Evolutionary conservation across 2,888 invertebrate genomes (phyloP), one percentile per base, ranked within the genome.

Genomic region (Ramazzottius varieornatus): DNA sequence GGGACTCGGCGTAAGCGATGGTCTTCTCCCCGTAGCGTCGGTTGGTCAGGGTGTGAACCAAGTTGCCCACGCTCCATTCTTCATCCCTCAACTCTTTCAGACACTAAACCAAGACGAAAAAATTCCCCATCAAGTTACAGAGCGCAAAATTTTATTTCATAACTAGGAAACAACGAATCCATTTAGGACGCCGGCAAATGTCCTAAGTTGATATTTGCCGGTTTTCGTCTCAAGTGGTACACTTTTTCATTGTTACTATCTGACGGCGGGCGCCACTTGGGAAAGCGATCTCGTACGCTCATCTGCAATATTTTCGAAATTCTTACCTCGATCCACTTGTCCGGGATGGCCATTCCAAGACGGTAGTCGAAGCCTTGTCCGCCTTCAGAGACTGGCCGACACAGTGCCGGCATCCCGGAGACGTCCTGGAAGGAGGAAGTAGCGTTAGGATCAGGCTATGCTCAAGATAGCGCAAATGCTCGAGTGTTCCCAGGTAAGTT

Each of bases 321-420:
- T 13, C 65, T 33, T 67, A 77, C 76, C 73, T 81, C 79, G 72
- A 99, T 99, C 98, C 98, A 99, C 80, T 88, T 91, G 78, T 99
- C 98, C 0, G 98, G 98, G 71, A 99, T 87, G 33, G 96, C 91
- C 98, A 99, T 99, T 29, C 86, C 93, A 65, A 99, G 81, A n/a
- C 96, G 84, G 67, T 72, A 80, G 76, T 99, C 96, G 77, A 99
- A 99, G 2, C 98, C 98, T 68, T 83, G 81, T 1, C 94, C 94
- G 63, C 93, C 98, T 77, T 99, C 96, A 1, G 76, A 74, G 0
- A 94, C 85, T 0, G 96, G 93, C 0, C 98, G 83, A 73, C 98
- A 94, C 2, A 90, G 81, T 0, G 85, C 91, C 1, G 98, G 98
- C 98, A 99, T 98, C 46, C 98, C 98, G 16, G 93, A 94, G 1